These are phyloP conservation scores for Athrips mouffetella DNA, from an alignment of 2,888 invertebrate genomes.

Conservation along the genomic window DNA sequence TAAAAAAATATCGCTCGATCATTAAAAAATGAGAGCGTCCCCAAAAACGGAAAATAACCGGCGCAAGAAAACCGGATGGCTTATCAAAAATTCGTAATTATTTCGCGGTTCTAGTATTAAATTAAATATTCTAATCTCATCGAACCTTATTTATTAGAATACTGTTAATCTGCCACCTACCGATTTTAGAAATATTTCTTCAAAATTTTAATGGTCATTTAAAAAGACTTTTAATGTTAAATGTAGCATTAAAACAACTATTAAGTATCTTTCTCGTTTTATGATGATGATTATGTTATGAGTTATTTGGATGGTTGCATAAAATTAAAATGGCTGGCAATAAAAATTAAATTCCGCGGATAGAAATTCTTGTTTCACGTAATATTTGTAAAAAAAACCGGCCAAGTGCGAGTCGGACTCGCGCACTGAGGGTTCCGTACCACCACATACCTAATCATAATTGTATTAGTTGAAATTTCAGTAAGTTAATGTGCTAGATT, in stretches of 20 bases:
- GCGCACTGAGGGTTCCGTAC: no score
- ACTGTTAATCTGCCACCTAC: conserved; percentile 6
- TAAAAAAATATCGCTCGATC: no score
- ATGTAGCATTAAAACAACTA: conserved; percentile 3
- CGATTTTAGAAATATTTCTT: conserved; percentile 1
- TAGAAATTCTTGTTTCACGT: no score
- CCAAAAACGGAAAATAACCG: no score
- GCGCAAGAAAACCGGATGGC: neutral
- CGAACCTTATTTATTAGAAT: conserved; percentile 1
- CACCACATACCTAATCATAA: no score
- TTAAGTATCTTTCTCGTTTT: neutral
- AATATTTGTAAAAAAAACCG: neutral
- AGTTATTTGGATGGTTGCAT: neutral
- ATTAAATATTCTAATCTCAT: conserved; percentile 3
- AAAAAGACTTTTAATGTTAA: conserved; percentile 20
- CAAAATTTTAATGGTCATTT: conserved; percentile 16
- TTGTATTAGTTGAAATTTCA: no score
- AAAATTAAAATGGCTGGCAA: neutral
- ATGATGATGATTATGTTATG: neutral
- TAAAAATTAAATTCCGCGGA: neutral
- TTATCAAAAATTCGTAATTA: neutral
- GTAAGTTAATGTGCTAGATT: no score
- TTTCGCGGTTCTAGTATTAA: neutral
- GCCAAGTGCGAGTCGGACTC: no score
- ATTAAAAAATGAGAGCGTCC: neutral